Evolutionary conservation across 1,140 invertebrate genomes (phyloP).

Genomic region (Euschistus heros): DNA sequence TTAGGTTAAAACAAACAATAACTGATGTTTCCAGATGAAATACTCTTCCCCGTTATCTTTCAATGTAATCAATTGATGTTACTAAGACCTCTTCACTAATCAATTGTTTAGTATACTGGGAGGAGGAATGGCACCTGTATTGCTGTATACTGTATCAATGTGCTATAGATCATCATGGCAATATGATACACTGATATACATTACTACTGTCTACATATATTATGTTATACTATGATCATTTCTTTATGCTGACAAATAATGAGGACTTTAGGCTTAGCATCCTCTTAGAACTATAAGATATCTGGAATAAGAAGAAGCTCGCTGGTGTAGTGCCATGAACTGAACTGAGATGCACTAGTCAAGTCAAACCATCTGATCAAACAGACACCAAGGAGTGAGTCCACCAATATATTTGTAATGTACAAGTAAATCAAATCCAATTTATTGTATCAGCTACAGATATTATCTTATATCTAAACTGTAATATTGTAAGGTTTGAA

Average conservation of each 20-base stretch:
- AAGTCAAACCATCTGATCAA: background rate
- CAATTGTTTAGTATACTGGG: too few species aligned
- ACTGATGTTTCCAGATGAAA: too few species aligned
- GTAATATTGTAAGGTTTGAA: background rate
- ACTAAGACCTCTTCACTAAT: too few species aligned
- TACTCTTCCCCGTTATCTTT: too few species aligned
- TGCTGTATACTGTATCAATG: too few species aligned
- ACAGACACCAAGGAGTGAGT: background rate
- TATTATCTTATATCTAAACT: background rate
- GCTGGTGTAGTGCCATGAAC: slow-evolving; percentile 1
- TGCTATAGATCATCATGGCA: too few species aligned
- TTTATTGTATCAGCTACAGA: background rate
- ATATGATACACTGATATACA: too few species aligned
- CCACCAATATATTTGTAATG: background rate
- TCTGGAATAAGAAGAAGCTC: background rate
- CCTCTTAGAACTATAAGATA: background rate
- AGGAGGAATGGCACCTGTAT: too few species aligned
- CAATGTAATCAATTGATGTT: too few species aligned
- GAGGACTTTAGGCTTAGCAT: background rate
- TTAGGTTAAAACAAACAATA: too few species aligned
- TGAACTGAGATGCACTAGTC: slow-evolving; percentile 1
- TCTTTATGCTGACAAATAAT: background rate
- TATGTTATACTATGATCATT: background rate
- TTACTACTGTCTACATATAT: background rate
- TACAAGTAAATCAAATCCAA: background rate